These are phyloP conservation scores for Iguana delicatissima DNA, from an alignment of 2,797 vertebrate species.

Conservation along the genomic window DNA sequence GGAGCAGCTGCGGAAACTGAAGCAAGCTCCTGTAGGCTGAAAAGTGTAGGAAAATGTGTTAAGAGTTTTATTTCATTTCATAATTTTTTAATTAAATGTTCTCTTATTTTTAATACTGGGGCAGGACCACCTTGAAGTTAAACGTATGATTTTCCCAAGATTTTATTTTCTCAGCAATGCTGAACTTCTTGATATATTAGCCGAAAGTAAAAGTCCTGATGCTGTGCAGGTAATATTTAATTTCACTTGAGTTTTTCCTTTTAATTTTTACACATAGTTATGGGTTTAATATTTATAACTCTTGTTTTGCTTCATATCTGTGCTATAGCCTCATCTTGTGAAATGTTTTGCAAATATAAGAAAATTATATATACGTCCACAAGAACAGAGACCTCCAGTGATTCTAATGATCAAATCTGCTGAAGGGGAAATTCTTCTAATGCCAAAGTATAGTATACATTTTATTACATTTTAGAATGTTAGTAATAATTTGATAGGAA, in stretches of 20 bases:
- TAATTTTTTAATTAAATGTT: not conserved
- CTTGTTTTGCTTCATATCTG: constrained; percentile 41
- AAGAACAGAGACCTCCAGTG: constrained; percentile 67
- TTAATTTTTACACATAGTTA: not conserved
- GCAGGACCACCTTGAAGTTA: constrained; percentile 79
- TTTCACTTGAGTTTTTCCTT: not conserved
- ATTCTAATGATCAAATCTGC: constrained; percentile 75
- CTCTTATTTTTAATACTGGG: constrained; percentile 25
- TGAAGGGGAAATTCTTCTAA: constrained; percentile 75
- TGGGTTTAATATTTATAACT: not conserved
- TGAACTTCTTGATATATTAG: constrained; percentile 76
- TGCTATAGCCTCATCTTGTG: constrained; percentile 73
- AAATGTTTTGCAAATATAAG: constrained; percentile 80
- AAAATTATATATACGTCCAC: constrained; percentile 69
- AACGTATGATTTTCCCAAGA: constrained; percentile 78
- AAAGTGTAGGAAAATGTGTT: not conserved
- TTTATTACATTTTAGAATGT: not conserved
- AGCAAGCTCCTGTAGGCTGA: not conserved
- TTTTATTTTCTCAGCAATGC: constrained; percentile 82
- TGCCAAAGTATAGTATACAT: constrained; percentile 72
- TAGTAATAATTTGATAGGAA: not conserved
- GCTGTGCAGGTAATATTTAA: constrained; percentile 71
- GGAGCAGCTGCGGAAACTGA: not conserved
- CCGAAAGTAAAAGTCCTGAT: constrained; percentile 71
- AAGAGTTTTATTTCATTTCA: constrained; percentile 2